phyloP scores from a whole-genome alignment of 2,797 vertebrate genomes.

The Agapornis canus region DNA sequence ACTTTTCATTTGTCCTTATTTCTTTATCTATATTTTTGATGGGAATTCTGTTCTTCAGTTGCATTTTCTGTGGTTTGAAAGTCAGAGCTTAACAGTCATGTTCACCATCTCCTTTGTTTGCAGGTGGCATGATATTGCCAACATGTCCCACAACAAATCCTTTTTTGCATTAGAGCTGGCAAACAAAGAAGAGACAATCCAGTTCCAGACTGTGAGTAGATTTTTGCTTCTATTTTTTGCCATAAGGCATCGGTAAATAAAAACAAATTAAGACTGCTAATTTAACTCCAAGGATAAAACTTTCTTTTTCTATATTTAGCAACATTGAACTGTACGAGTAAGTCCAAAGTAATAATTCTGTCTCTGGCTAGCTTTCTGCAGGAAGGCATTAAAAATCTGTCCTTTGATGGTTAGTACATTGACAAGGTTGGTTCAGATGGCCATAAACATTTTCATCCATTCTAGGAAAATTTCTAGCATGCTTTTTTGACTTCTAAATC shows the following conservation, averaged over 20 bases:
- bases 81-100: background rate
- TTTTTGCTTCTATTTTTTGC: background rate
- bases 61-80: background rate
- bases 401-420: background rate
- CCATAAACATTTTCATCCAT: background rate
- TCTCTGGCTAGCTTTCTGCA: background rate
- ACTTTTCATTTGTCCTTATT: background rate
- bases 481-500: background rate
- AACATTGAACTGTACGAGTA: background rate
- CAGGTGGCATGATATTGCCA: slow-evolving; percentile 98
- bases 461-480: background rate
- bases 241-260: background rate
- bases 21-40: background rate
- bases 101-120: background rate
- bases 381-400: background rate
- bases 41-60: background rate
- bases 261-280: background rate
- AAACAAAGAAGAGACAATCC: slow-evolving; percentile 96
- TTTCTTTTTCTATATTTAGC: background rate
- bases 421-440: background rate
- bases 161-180: slow-evolving; percentile 93
- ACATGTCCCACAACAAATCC: slow-evolving; percentile 98
- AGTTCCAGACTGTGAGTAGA: slow-evolving; percentile 95
- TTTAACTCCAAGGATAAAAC: background rate
- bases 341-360: background rate